A percentile compares a stretch with the other conserved stretches of the same genome.
Conservation (phyloP, 2,113 vertebrate species). For the Suricata suricatta region DNA sequence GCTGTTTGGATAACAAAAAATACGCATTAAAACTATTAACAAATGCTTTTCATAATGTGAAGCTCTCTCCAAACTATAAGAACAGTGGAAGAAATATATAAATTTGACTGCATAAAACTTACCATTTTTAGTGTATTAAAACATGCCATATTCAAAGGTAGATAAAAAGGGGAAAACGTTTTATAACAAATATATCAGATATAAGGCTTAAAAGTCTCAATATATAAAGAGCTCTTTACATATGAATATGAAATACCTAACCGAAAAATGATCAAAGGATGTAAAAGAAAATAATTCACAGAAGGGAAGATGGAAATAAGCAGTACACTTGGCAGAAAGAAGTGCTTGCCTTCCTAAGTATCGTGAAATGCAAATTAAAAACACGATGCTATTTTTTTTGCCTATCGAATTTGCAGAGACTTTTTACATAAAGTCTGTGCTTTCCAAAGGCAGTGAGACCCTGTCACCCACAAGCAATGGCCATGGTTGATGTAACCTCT, state of each 20-base stretch:
- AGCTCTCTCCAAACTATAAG: background rate
- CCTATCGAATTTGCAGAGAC: no score
- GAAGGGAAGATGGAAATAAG: background rate
- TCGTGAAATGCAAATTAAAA: background rate
- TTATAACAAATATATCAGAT: background rate
- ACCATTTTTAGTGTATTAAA: background rate
- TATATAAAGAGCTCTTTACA: background rate
- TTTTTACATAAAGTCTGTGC: background rate
- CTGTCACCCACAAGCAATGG: no score
- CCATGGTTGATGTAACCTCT: background rate
- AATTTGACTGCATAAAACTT: background rate
- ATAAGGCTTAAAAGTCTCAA: background rate
- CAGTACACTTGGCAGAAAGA: background rate
- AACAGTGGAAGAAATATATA: background rate
- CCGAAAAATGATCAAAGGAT: background rate
- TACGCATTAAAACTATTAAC: background rate
- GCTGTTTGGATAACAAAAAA: background rate
- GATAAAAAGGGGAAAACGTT: background rate
- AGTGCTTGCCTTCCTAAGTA: background rate
- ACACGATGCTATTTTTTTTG: background rate
- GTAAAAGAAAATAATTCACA: background rate
- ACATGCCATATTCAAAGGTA: background rate
- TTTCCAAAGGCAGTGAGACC: background rate
- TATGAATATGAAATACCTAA: background rate
- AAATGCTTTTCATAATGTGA: background rate